Evolutionary conservation across 2,113 vertebrate species (phyloP).

Genomic region (Eidolon helvum): DNA sequence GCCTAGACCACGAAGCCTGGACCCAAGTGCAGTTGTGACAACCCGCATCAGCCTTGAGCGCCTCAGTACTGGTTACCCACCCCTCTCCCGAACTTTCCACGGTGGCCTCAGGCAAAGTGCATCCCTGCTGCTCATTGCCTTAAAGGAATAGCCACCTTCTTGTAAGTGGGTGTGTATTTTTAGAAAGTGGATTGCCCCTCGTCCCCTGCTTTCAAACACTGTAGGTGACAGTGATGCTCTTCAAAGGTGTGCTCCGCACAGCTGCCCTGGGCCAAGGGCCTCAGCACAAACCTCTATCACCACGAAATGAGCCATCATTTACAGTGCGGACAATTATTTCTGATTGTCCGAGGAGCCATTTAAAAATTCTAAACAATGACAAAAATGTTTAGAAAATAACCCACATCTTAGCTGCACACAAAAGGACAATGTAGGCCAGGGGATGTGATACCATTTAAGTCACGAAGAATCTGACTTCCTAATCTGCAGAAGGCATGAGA

Average conservation of each 20-base stretch:
- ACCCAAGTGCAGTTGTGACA: not conserved
- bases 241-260: not conserved
- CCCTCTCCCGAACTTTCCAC: too few relatives aligned
- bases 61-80: rapidly evolving
- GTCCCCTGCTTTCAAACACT: not conserved
- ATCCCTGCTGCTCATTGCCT: not conserved
- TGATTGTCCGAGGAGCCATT: not conserved
- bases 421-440: not conserved
- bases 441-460: not conserved
- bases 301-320: not conserved
- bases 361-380: not conserved
- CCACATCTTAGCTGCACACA: not conserved
- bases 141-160: not conserved
- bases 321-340: not conserved
- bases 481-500: not conserved
- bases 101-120: not conserved
- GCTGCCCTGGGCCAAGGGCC: not conserved
- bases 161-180: not conserved
- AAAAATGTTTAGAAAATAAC: not conserved
- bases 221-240: not conserved
- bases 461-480: not conserved
- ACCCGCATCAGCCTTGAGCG: too few relatives aligned
- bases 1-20: not conserved
- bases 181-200: not conserved
- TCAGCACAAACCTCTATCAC: not conserved